phyloP scores from a whole-genome alignment of 2,113 vertebrate genomes.

The Dissostichus mawsoni region DNA sequence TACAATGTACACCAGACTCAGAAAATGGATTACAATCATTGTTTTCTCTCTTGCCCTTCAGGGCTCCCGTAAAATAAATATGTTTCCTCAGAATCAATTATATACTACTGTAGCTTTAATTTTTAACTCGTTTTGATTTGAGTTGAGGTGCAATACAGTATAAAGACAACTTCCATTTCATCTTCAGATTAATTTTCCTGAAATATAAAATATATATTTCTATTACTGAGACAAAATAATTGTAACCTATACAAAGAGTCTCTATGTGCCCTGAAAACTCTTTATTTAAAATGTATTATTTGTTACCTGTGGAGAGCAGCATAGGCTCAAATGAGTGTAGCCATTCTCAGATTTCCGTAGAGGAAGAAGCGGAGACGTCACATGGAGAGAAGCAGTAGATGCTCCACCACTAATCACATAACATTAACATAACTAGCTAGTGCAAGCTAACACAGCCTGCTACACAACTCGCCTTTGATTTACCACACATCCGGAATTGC shows the following conservation, averaged over 20 bases:
- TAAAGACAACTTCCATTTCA: not conserved
- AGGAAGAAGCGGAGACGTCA: conserved; percentile 75
- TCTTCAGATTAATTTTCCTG: not conserved
- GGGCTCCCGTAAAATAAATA: not conserved
- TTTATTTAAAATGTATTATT: too few relatives aligned
- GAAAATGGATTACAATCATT: too few relatives aligned
- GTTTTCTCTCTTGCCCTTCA: too few relatives aligned
- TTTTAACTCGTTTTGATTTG: not conserved
- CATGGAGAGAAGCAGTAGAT: conserved; percentile 59
- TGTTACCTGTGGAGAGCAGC: conserved; percentile 66
- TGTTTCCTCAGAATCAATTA: not conserved
- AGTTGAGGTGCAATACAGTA: not conserved
- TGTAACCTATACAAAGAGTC: too few relatives aligned
- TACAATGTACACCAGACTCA: too few relatives aligned
- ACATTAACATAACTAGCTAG: conserved; percentile 59
- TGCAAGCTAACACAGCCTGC: conserved; percentile 54
- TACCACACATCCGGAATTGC: conserved; percentile 5
- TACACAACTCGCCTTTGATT: conserved; percentile 26
- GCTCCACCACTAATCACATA: conserved; percentile 65
- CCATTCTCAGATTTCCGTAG: conserved; percentile 30
- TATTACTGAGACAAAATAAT: too few relatives aligned
- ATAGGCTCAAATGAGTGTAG: not conserved
- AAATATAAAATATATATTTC: not conserved
- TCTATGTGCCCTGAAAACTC: too few relatives aligned
- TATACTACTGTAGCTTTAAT: not conserved